phyloP scores from a whole-genome alignment of 1,140 invertebrate genomes.

The Drosophila sp. region DNA sequence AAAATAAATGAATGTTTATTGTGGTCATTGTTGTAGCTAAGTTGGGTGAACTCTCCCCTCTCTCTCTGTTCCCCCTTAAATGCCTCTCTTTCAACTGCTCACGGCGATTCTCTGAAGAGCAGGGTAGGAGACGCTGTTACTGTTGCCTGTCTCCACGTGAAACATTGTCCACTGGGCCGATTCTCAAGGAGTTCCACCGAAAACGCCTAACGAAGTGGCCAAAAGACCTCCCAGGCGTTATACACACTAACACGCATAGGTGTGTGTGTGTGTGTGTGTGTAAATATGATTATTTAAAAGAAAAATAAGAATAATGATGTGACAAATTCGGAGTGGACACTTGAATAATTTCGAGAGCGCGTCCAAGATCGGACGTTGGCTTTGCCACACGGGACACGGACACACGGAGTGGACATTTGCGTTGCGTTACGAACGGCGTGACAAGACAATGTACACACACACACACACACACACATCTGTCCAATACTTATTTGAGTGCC shows the following conservation, averaged over 20 bases:
- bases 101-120: conserved; percentile 1
- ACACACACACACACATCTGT: conserved; percentile 11
- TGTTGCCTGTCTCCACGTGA: conserved; percentile 58
- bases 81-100: background rate
- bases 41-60: background rate
- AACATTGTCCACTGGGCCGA: conserved; percentile 61
- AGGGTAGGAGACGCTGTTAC: conserved; percentile 17
- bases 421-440: conserved; percentile 36
- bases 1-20: conserved; percentile 25
- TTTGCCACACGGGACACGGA: conserved; percentile 19
- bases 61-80: background rate
- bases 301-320: conserved; percentile 83
- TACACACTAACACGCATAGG: background rate
- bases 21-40: conserved; percentile 27
- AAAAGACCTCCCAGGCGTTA: conserved; percentile 50
- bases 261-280: conserved; percentile 43
- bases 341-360: conserved; percentile 54
- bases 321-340: conserved; percentile 80
- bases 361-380: conserved; percentile 14
- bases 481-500: conserved; percentile 11
- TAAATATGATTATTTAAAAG: conserved; percentile 79
- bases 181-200: conserved; percentile 71
- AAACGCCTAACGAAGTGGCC: conserved; percentile 73
- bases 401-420: conserved; percentile 43
- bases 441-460: conserved; percentile 62